Evolutionary conservation across 2,113 vertebrate species (phyloP).

Genomic region (Perccottus glenii): DNA sequence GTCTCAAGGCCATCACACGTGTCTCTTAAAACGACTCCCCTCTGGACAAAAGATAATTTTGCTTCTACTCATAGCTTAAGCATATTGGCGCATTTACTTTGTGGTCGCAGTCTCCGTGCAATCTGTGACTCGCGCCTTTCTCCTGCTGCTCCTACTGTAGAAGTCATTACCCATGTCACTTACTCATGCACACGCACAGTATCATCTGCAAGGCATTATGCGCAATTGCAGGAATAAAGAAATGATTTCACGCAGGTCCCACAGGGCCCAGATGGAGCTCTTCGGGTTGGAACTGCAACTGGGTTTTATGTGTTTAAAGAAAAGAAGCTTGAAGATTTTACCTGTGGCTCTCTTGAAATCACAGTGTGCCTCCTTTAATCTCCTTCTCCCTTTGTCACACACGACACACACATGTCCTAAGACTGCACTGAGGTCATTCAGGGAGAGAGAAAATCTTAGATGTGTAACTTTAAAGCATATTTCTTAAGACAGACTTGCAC

Average conservation of each 20-base stretch:
- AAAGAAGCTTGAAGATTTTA: constrained; percentile 39
- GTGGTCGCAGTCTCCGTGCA: constrained; percentile 41
- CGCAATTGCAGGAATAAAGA: constrained; percentile 68
- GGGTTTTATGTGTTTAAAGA: constrained; percentile 43
- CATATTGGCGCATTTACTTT: constrained; percentile 44
- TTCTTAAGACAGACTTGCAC: background rate
- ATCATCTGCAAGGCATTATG: constrained; percentile 76
- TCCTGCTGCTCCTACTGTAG: constrained; percentile 37
- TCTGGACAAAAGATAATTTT: constrained; percentile 26
- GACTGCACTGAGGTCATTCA: constrained; percentile 25
- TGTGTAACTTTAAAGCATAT: background rate
- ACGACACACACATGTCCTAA: constrained; percentile 11
- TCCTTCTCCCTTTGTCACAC: background rate
- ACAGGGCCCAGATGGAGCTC: constrained; percentile 61
- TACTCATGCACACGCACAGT: constrained; percentile 22
- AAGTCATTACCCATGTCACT: constrained; percentile 36
- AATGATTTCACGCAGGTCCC: constrained; percentile 70
- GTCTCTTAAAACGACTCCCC: constrained; percentile 27
- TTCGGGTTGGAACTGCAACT: constrained; percentile 15
- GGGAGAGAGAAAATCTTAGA: background rate
- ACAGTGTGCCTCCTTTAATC: background rate
- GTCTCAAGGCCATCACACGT: constrained; percentile 1
- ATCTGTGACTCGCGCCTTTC: constrained; percentile 25
- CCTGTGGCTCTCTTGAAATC: constrained; percentile 18
- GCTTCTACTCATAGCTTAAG: constrained; percentile 28